These are phyloP conservation scores for Xestobium rufovillosum DNA, from an alignment of 2,888 invertebrate species.

Conservation along the genomic window DNA sequence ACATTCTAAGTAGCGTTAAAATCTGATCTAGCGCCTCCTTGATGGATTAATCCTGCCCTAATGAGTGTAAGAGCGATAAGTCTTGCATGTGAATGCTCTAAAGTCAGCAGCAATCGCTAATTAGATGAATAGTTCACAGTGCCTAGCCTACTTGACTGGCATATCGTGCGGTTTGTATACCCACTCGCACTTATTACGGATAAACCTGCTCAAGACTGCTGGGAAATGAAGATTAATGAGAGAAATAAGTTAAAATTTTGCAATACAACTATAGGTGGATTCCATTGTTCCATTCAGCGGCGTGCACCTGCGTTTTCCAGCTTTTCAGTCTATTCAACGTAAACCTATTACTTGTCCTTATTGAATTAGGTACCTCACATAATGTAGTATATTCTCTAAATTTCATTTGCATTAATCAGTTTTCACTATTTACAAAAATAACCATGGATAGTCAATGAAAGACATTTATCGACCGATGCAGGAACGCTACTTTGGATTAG, in stretches of 20 bases:
- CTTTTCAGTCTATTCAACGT: too few species aligned
- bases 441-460: too few species aligned
- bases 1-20: constrained; percentile 26
- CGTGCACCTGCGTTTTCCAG: too few species aligned
- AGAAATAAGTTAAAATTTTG: neutral
- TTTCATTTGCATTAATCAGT: too few species aligned
- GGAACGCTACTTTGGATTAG: too few species aligned
- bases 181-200: constrained; percentile 37
- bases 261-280: too few species aligned
- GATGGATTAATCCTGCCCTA: constrained; percentile 45
- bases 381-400: too few species aligned
- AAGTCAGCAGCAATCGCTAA: constrained; percentile 42
- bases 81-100: constrained; percentile 43
- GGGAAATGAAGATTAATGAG: constrained; percentile 34
- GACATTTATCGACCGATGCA: too few species aligned
- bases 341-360: too few species aligned
- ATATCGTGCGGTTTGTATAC: constrained; percentile 41
- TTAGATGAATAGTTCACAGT: constrained; percentile 44
- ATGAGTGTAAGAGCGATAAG: constrained; percentile 46
- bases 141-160: constrained; percentile 40
- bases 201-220: constrained; percentile 19
- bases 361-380: too few species aligned
- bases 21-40: constrained; percentile 32
- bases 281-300: too few species aligned
- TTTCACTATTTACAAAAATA: too few species aligned